These are phyloP conservation scores for Dissostichus mawsoni DNA, from an alignment of 2,113 vertebrate genomes.

Conservation along the genomic window DNA sequence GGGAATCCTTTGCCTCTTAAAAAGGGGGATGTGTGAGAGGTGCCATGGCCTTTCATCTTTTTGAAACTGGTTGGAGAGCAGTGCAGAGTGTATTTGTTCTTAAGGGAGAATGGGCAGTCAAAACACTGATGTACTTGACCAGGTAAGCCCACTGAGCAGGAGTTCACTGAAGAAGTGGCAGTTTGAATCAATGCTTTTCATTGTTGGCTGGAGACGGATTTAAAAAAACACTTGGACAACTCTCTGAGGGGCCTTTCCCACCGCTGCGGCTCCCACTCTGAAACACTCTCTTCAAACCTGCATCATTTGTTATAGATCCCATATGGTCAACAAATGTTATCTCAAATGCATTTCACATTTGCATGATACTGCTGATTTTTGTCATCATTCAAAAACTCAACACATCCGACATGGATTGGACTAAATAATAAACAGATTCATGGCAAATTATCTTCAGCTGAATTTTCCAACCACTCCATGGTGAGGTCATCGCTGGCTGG, in stretches of 20 bases:
- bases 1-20: constrained; percentile 28
- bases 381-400: constrained; percentile 7
- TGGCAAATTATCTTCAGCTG: neutral
- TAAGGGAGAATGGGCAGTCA: constrained; percentile 71
- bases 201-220: constrained; percentile 74
- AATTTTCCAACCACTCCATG: constrained; percentile 33
- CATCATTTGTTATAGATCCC: constrained; percentile 51
- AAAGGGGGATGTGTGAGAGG: constrained; percentile 42
- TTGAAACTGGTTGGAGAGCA: constrained; percentile 49
- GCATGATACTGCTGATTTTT: neutral
- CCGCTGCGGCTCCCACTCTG: constrained; percentile 45
- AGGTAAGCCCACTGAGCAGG: constrained; percentile 50
- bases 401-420: constrained; percentile 1
- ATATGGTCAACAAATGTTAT: constrained; percentile 40
- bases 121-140: constrained; percentile 82
- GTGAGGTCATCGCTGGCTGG: constrained; percentile 56
- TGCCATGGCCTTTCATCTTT: constrained; percentile 7
- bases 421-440: constrained; percentile 43
- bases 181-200: constrained; percentile 76
- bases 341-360: constrained; percentile 26
- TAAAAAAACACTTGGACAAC: constrained; percentile 67
- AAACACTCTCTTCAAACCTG: constrained; percentile 35
- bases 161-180: constrained; percentile 54
- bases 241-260: constrained; percentile 73
- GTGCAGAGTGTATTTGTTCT: constrained; percentile 67